A percentile compares a stretch with the other conserved stretches of the same genome.
Evolutionary conservation across 1,140 invertebrate genomes (phyloP).

Genomic region (Apocrypta bakeri): DNA sequence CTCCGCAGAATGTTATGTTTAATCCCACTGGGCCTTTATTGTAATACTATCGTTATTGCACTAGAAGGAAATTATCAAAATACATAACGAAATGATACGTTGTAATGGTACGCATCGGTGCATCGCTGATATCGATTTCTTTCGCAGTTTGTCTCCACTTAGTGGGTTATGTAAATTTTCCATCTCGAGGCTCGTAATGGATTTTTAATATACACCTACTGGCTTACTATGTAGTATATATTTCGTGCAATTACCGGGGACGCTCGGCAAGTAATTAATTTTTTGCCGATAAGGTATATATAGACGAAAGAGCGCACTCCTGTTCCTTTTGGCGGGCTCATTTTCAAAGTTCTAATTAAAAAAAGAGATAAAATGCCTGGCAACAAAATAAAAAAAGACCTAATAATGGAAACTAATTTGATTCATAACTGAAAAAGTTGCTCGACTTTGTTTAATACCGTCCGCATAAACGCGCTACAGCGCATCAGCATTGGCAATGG

Average conservation of each 20-base stretch:
- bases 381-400: background rate
- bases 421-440: background rate
- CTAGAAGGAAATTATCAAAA: conserved; percentile 14
- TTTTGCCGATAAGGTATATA: background rate
- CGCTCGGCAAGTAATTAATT: background rate
- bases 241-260: background rate
- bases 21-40: conserved; percentile 1
- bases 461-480: background rate
- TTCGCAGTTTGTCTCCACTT: background rate
- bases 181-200: background rate
- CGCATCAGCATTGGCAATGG: no score
- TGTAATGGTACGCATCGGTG: background rate
- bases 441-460: background rate
- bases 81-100: background rate
- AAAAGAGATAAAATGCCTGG: background rate
- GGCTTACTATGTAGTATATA: background rate
- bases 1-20: background rate
- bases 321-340: background rate
- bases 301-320: background rate
- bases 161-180: background rate
- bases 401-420: background rate
- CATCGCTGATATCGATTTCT: background rate
- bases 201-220: background rate
- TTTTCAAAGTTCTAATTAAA: background rate
- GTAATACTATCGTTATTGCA: background rate